Base-by-base conservation (phyloP, 2,888 invertebrate genomes). In the Andrena marginata region DNA sequence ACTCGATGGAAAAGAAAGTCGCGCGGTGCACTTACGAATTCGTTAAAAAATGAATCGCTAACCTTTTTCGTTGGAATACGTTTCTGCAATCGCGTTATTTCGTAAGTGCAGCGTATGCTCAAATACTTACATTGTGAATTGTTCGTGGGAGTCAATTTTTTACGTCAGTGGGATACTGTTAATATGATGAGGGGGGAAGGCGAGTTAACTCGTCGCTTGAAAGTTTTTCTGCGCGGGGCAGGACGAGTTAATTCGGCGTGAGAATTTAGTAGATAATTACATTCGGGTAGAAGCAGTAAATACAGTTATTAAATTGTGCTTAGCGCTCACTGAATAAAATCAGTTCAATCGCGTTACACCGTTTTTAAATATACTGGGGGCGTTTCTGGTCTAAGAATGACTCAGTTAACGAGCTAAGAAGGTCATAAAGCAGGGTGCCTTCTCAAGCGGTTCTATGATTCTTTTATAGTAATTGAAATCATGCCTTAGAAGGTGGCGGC, bases 11-110 rank as follows among this genome's bases (percentile, higher is more conserved):
- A 16, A 64, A 64, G 63, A 63, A 35, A 63, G 35, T 20, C 20
- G 35, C 35, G 10, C 23, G n/a, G 33, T 23, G n/a, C 35, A 35
- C 31, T 20, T 33, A 62, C 16, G 20, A 16, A n/a, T 48, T 48
- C 64, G 26, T 64, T 26, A 23, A 64, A 64, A 64, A 64, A 13
- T 48, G 16, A 64, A 64, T 63, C 63, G 35, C 5, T 20, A 63
- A 35, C 35, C 59, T 63, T 65, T 65, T 65, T 51, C 7, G 51
- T 6, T 16, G 3, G 20, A 13, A 54, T 31, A 29, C 23, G 8
- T 31, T 54, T 31, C 31, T 48, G 31, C 31, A n/a, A 29, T 1
- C 20, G 51, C 31, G 13, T 31, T 51, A 31, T 67, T 67, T 67
- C 51, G 29, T 7, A n/a, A 67, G 31, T 10, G 4, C 4, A 10